Evolutionary conservation across 2,888 invertebrate genomes (phyloP), one percentile per base, ranked within the genome.

Genomic region (Meteorus colon): DNA sequence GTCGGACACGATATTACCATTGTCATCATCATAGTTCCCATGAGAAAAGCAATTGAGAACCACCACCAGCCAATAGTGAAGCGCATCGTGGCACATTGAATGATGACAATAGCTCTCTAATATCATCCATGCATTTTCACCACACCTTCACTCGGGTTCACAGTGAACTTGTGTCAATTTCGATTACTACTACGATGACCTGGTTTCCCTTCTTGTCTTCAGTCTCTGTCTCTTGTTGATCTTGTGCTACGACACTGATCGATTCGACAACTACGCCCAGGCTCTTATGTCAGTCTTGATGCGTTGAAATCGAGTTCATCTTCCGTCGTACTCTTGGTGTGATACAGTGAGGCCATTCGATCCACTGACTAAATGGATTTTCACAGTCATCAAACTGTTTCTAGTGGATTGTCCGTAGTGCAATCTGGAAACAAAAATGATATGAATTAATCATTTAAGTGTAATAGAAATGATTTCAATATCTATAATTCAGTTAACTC

Each of bases 1-100:
- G 92, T 91, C 34, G 96, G 96, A 88, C 96, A 97, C 70, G 93
- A 79, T 72, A 80, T 81, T 73, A 75, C 74, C 59, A 78, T 59
- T 16, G 78, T 80, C 66, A 78, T 76, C 76, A 82, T 79, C 67
- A 19, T 55, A 55, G 79, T 80, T 68, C 81, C 79, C 66, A 83
- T 70, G 31, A 75, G 45, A 8, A 86, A 69, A 16, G 81, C 80
- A 63, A 82, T 81, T 67, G 81, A 82, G 81, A 83, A 81, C 83
- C 85, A 82, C 83, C 85, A 82, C 78, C 80, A 81, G 76, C 82
- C 80, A 68, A 80, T 77, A 73, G 80, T 82, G 79, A 81, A 79
- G 79, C 82, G 81, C 83, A 83, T 75, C 78, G 74, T 82, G 79
- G 65, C 73, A 73, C 79, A 75, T 74, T 78, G 78, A 68, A 75